These are phyloP conservation scores for Meteorus colon DNA, from an alignment of 2,888 invertebrate species.

Conservation along the genomic window DNA sequence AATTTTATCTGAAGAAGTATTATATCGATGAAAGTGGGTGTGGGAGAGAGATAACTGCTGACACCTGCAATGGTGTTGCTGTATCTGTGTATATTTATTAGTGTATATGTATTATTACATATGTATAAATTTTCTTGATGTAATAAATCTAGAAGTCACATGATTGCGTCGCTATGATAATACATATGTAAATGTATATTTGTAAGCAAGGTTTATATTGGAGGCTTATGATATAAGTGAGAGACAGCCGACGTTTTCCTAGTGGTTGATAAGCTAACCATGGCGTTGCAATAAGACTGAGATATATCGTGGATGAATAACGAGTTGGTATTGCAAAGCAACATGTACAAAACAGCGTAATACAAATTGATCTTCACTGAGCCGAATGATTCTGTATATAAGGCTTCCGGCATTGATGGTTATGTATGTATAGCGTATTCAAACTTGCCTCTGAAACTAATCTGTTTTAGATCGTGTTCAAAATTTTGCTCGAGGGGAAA, in stretches of 20 bases:
- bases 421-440: not conserved
- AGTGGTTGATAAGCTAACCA: slow-evolving; percentile 40
- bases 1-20: slow-evolving; percentile 3
- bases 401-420: slow-evolving; percentile 38
- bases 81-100: slow-evolving; percentile 6
- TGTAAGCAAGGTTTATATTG: slow-evolving; percentile 14
- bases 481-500: not conserved
- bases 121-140: not conserved
- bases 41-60: slow-evolving; percentile 9
- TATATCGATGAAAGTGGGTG: not conserved
- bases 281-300: slow-evolving; percentile 32
- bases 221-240: slow-evolving; percentile 27
- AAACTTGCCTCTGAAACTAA: not conserved
- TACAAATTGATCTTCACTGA: slow-evolving; percentile 38
- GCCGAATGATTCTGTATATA: slow-evolving; percentile 16
- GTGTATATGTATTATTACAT: not conserved
- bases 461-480: not conserved
- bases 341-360: not conserved
- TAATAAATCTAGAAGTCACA: slow-evolving; percentile 17
- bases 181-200: not conserved
- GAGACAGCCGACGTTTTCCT: slow-evolving; percentile 29
- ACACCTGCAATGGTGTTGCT: not conserved
- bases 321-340: slow-evolving; percentile 31
- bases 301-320: slow-evolving; percentile 33
- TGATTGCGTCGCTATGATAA: slow-evolving; percentile 32